These are phyloP conservation scores for Lacanobia wlatinum DNA, from an alignment of 2,888 invertebrate species.

Conservation along the genomic window DNA sequence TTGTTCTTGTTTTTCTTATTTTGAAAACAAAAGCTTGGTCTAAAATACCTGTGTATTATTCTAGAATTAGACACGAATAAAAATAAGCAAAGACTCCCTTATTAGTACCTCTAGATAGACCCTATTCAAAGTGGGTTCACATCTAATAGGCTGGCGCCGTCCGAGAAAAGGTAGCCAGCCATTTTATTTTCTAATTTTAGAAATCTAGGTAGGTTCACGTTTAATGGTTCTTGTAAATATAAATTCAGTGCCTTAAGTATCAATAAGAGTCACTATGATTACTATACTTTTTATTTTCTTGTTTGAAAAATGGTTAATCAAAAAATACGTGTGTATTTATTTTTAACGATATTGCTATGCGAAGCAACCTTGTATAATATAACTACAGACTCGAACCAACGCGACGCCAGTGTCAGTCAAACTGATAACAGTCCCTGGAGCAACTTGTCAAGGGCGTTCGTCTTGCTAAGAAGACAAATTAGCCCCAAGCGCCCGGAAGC, in stretches of 20 bases:
- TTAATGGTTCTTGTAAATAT: too few relatives aligned
- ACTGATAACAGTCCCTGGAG: slow-evolving; percentile 50
- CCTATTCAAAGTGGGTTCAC: neutral
- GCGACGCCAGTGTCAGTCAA: slow-evolving; percentile 16
- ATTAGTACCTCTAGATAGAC: neutral
- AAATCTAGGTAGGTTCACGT: too few relatives aligned
- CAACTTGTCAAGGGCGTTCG: slow-evolving; percentile 49
- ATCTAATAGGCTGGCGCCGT: neutral
- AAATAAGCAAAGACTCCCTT: neutral
- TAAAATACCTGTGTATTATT: too few relatives aligned
- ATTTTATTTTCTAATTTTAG: neutral
- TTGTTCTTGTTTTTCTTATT: too few relatives aligned
- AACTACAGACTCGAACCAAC: neutral
- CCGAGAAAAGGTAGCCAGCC: neutral
- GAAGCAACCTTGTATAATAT: too few relatives aligned
- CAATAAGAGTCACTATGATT: too few relatives aligned
- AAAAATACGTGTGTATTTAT: too few relatives aligned
- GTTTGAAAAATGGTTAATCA: too few relatives aligned
- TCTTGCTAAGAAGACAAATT: slow-evolving; percentile 63
- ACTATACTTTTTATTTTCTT: too few relatives aligned
- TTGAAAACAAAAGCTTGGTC: too few relatives aligned
- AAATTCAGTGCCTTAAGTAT: too few relatives aligned
- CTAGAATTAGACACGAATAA: neutral
- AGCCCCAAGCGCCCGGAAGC: slow-evolving; percentile 53
- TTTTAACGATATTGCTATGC: too few relatives aligned